These are phyloP conservation scores for Labrus mixtus DNA, from an alignment of 2,113 vertebrate species.

Conservation along the genomic window DNA sequence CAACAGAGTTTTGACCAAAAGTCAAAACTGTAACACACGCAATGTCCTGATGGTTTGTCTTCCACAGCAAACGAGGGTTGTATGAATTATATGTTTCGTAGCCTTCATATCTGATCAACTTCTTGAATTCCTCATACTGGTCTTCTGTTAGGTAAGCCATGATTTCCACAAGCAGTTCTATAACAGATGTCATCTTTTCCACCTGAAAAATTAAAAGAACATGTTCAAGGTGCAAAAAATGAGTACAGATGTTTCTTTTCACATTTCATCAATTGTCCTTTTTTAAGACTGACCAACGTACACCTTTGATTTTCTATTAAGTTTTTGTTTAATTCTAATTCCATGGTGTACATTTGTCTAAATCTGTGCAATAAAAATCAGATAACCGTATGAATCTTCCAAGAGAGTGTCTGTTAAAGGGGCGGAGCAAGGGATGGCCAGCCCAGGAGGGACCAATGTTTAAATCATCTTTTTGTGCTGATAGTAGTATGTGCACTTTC, in stretches of 20 bases:
- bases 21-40: slow-evolving; percentile 2
- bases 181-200: background rate
- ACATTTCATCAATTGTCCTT: background rate
- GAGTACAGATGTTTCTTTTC: background rate
- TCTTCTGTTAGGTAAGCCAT: background rate
- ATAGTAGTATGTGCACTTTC: too few species aligned
- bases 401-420: too few species aligned
- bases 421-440: too few species aligned
- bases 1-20: background rate
- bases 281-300: too few species aligned
- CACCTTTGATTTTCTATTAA: too few species aligned
- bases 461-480: too few species aligned
- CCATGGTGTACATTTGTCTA: too few species aligned
- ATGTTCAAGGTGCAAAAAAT: background rate
- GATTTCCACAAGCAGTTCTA: slow-evolving; percentile 18
- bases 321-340: too few species aligned
- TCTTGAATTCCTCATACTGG: rapidly evolving
- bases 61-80: background rate
- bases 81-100: rapidly evolving
- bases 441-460: too few species aligned
- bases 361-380: too few species aligned
- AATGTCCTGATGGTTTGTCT: background rate
- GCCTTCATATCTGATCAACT: rapidly evolving
- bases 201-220: slow-evolving; percentile 12
- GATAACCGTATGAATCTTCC: too few species aligned